Conservation (phyloP, 2,888 invertebrate species). For the Aporophyla lueneburgensis region DNA sequence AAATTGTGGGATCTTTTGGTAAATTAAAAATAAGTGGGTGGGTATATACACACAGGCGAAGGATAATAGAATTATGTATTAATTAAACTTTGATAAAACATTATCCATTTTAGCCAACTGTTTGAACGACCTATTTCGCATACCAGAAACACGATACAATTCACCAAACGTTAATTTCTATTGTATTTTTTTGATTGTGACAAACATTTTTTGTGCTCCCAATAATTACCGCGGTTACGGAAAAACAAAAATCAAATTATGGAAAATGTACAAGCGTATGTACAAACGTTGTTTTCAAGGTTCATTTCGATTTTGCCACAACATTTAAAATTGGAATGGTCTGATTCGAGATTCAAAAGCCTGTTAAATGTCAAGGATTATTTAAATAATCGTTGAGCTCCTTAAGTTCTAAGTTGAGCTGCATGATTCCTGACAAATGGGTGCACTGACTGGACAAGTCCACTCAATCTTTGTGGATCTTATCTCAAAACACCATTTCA, state of each 20-base stretch:
- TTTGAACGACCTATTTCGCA: slow-evolving; percentile 25
- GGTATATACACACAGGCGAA: not conserved
- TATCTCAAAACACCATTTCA: no score
- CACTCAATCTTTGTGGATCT: no score
- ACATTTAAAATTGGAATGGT: no score
- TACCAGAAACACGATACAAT: slow-evolving; percentile 31
- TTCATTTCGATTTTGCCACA: not conserved
- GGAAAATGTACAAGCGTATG: not conserved
- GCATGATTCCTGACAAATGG: no score
- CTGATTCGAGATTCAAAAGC: not conserved
- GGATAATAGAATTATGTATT: slow-evolving; percentile 16
- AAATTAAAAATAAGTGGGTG: not conserved
- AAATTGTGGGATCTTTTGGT: no score
- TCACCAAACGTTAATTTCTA: slow-evolving; percentile 44
- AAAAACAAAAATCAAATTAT: not conserved
- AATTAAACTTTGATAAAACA: slow-evolving; percentile 31
- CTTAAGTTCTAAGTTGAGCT: no score
- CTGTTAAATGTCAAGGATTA: not conserved
- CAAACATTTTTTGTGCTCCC: slow-evolving; percentile 47
- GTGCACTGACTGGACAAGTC: no score
- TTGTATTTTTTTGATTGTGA: slow-evolving; percentile 64
- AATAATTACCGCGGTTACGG: slow-evolving; percentile 14
- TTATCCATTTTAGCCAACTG: not conserved
- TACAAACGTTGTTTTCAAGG: not conserved
- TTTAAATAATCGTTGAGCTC: not conserved